Evolutionary conservation across 2,113 vertebrate species (phyloP), one percentile per base, ranked within the genome.

Genomic region (Grammatotria lemairii): DNA sequence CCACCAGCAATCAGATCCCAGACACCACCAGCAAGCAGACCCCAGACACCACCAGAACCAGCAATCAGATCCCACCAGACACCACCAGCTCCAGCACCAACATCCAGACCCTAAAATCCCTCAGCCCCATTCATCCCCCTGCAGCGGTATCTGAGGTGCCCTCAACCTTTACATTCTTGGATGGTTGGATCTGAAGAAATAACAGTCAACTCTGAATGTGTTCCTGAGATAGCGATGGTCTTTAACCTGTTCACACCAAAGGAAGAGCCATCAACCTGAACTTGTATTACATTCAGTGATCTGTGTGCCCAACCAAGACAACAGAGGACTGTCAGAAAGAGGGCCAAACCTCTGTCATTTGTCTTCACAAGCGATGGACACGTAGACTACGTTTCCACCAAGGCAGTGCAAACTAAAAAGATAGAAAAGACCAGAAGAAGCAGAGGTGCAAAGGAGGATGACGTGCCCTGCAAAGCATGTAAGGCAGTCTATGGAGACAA

Each of bases 11-110:
- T 0, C 9, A 38, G 38, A 38, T 0, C 10, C 38, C 38, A 40
- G 38, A 12, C 38, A 12, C 5, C 9, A 38, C 35, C 35, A 11
- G 10, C 1, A 0, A 42, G 0, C 42, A 45, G 42, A 47, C 0
- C 42, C 13, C 42, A 7, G 7, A 45, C 12, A 45, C 42, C 14
- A 16, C 42, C 14, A 47, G 7, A 0, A 16, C 1, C 19, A n/a
- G 0, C 49, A n/a, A 53, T 0, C 51, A 53, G 8, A 21, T 0
- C 51, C 12, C 51, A 53, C 5, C 54, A 57, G 12, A 8, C 7
- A 28, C 54, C 54, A 26, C 55, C 28, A 33, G 28, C 57, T 10
- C 57, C 16, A 63, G 58, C 58, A 19, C 58, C 28, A 63, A 11
- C 58, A 63, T 19, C 6, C 31, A 63, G 16, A 63, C 17, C 58